Percentiles rank a stretch among this genome's conserved stretches.
These are phyloP conservation scores for Sitobion miscanthi DNA, from an alignment of 1,140 invertebrate species.

Conservation along the genomic window DNA sequence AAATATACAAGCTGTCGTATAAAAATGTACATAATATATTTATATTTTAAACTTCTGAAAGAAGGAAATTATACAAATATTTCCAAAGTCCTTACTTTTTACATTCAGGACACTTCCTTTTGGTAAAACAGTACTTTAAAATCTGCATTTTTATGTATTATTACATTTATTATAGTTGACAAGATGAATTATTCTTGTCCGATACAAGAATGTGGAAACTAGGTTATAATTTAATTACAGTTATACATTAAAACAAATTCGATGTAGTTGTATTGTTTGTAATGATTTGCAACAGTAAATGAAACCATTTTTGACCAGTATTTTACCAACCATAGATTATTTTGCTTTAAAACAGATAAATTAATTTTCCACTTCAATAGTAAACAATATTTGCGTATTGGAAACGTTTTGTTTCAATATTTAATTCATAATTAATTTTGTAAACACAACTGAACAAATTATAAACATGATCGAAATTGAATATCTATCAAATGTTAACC, in stretches of 20 bases:
- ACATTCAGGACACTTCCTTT: not conserved
- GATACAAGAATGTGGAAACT: not conserved
- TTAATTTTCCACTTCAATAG: no score
- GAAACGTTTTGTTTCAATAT: no score
- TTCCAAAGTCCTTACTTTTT: not conserved
- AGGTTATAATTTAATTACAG: not conserved
- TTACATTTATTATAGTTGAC: not conserved
- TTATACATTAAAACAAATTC: not conserved
- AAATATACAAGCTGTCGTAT: not conserved
- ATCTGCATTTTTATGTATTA: not conserved
- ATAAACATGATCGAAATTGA: no score
- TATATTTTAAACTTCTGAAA: not conserved
- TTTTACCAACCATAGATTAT: no score
- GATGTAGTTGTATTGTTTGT: not conserved
- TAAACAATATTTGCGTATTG: no score
- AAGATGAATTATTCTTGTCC: not conserved
- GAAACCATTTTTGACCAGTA: not conserved
- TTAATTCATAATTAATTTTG: no score
- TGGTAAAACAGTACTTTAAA: not conserved
- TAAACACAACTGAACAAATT: no score
- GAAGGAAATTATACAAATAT: not conserved
- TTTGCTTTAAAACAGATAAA: no score
- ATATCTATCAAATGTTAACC: no score
- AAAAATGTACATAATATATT: not conserved
- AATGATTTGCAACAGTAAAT: not conserved